A percentile compares a stretch with the other conserved stretches of the same genome.
phyloP scores from a whole-genome alignment of 1,140 invertebrate genomes.

The Apis dorsata region DNA sequence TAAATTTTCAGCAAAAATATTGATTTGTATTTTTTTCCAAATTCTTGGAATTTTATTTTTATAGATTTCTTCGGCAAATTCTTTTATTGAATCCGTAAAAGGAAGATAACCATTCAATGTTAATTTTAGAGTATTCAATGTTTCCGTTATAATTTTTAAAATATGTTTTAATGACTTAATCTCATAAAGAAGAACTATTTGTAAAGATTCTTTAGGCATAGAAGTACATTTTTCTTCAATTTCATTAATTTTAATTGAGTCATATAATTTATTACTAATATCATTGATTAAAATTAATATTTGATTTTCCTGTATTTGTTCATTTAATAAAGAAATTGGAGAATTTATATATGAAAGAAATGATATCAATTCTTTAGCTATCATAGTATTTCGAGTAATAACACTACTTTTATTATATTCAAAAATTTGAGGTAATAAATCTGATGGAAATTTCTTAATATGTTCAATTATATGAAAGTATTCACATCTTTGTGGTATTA shows the following conservation, averaged over 20 bases:
- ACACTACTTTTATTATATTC: constrained; percentile 84
- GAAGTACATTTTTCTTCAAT: constrained; percentile 80
- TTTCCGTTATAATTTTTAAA: constrained; percentile 75
- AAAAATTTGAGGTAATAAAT: constrained; percentile 82
- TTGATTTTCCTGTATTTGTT: constrained; percentile 44
- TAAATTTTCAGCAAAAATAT: constrained; percentile 44
- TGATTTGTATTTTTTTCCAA: constrained; percentile 55
- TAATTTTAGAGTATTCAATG: constrained; percentile 81
- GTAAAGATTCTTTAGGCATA: constrained; percentile 82
- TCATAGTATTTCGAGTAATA: constrained; percentile 82
- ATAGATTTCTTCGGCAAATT: constrained; percentile 81
- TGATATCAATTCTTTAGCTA: constrained; percentile 77
- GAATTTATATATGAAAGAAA: constrained; percentile 76
- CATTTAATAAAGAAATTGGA: constrained; percentile 7
- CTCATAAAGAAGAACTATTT: constrained; percentile 84
- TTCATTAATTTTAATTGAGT: constrained; percentile 78
- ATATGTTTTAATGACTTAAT: constrained; percentile 83
- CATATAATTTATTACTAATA: constrained; percentile 80
- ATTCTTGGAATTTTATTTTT: constrained; percentile 81
- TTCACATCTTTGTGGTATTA: constrained; percentile 83
- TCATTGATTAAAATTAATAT: constrained; percentile 73
- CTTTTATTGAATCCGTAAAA: constrained; percentile 83
- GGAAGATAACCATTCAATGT: constrained; percentile 84
- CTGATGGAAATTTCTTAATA: constrained; percentile 79
- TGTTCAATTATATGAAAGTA: constrained; percentile 86